phyloP scores from a whole-genome alignment of 1,140 invertebrate species.

The Hycleus phaleratus region DNA sequence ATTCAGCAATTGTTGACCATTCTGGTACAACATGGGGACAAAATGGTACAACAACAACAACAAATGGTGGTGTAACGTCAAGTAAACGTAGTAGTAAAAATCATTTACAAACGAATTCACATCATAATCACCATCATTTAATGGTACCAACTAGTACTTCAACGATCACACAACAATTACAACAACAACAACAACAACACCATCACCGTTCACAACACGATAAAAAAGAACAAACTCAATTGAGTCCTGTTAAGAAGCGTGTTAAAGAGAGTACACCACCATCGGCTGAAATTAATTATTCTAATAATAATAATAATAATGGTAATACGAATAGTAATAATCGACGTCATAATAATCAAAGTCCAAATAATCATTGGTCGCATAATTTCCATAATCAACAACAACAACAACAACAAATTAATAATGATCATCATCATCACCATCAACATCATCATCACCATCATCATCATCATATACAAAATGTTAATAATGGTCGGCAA shows the following conservation, averaged over 20 bases:
- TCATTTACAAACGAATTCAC: slow-evolving; percentile 22
- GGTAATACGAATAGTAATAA: slow-evolving; percentile 39
- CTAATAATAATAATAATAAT: slow-evolving; percentile 36
- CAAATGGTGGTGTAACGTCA: background rate
- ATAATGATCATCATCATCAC: slow-evolving; percentile 19
- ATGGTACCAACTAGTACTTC: slow-evolving; percentile 37
- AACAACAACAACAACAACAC: slow-evolving; percentile 24
- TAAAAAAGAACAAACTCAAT: slow-evolving; percentile 84
- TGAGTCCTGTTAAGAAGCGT: slow-evolving; percentile 96
- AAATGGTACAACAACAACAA: background rate
- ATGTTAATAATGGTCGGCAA: slow-evolving; percentile 40
- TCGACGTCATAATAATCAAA: background rate
- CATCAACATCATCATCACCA: slow-evolving; percentile 27
- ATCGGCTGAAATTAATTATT: slow-evolving; percentile 39
- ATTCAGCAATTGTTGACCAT: slow-evolving; percentile 50
- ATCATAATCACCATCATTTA: slow-evolving; percentile 42
- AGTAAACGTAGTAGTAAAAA: slow-evolving; percentile 48
- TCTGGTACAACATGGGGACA: slow-evolving; percentile 40
- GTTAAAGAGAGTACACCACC: slow-evolving; percentile 94
- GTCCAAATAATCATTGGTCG: slow-evolving; percentile 37
- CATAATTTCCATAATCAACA: slow-evolving; percentile 34
- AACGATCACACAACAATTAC: too few species aligned
- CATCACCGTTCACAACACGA: slow-evolving; percentile 47
- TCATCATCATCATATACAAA: slow-evolving; percentile 39
- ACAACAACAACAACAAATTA: too few species aligned